Conservation (phyloP, 2,888 invertebrate species). For the Acronicta leporina region DNA sequence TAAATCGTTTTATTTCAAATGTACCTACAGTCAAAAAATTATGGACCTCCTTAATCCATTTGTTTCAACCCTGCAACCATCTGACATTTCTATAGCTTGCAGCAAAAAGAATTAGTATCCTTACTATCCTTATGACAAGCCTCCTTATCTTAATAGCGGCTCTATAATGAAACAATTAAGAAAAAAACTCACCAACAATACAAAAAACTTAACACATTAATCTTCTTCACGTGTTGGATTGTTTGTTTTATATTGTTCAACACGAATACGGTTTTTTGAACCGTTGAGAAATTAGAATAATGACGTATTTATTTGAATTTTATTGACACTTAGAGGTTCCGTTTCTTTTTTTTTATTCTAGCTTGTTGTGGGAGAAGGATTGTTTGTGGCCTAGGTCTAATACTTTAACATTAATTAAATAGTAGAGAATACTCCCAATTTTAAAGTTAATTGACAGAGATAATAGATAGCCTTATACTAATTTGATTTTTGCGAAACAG, state of each 20-base stretch:
- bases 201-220: slow-evolving; percentile 65
- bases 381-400: no score
- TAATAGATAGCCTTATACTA: no score
- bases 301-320: slow-evolving; percentile 60
- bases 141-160: slow-evolving; percentile 73
- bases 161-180: slow-evolving; percentile 83
- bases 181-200: slow-evolving; percentile 62
- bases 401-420: no score
- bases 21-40: slow-evolving; percentile 3
- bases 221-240: slow-evolving; percentile 76
- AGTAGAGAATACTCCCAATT: no score
- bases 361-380: slow-evolving; percentile 9
- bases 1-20: no score
- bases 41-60: slow-evolving; percentile 17
- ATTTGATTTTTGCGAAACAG: no score
- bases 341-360: slow-evolving; percentile 22
- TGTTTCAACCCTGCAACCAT: not conserved
- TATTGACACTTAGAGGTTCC: slow-evolving; percentile 54
- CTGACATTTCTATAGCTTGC: slow-evolving; percentile 40
- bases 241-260: slow-evolving; percentile 78
- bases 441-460: no score
- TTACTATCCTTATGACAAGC: slow-evolving; percentile 55
- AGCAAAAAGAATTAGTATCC: slow-evolving; percentile 58
- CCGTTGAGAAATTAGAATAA: slow-evolving; percentile 62
- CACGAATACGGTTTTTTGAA: slow-evolving; percentile 73